These are phyloP conservation scores for Megaleporinus macrocephalus DNA, from an alignment of 2,113 vertebrate genomes.

Conservation along the genomic window DNA sequence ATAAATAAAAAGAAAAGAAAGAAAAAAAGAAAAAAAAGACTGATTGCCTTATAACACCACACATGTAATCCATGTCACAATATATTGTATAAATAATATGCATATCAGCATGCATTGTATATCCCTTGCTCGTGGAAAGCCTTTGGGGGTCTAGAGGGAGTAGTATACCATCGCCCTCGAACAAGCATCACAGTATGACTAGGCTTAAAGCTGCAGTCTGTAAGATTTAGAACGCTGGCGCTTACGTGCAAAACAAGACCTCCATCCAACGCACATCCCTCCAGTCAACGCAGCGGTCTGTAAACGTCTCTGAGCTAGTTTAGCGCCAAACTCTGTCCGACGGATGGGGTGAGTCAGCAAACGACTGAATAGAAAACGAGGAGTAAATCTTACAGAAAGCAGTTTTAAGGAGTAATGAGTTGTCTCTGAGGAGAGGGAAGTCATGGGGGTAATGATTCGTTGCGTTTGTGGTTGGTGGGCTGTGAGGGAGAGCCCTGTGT, in stretches of 20 bases:
- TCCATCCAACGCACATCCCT: not conserved
- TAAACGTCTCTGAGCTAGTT: constrained; percentile 18
- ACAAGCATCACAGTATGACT: not conserved
- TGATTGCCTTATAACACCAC: constrained; percentile 66
- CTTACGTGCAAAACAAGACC: not conserved
- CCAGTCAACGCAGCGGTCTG: not conserved
- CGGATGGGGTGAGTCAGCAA: constrained; percentile 8
- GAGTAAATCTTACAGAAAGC: constrained; percentile 24
- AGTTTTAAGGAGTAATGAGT: constrained; percentile 4
- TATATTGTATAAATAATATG: constrained; percentile 77
- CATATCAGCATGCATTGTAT: constrained; percentile 77
- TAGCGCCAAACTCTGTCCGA: not conserved
- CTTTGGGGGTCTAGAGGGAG: constrained; percentile 59
- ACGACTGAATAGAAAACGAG: not conserved
- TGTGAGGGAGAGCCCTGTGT: not conserved
- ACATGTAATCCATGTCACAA: constrained; percentile 72
- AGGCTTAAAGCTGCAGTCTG: constrained; percentile 14
- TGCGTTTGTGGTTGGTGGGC: not conserved
- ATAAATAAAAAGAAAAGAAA: not conserved
- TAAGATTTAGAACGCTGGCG: not conserved
- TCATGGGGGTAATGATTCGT: not conserved
- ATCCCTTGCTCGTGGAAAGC: constrained; percentile 71
- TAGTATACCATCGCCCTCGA: constrained; percentile 62
- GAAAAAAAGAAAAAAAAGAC: constrained; percentile 53
- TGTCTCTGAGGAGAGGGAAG: not conserved